Percentiles rank a stretch among this genome's conserved stretches.
phyloP scores from a whole-genome alignment of 2,113 vertebrate genomes.

The Grammomys dolichurus region DNA sequence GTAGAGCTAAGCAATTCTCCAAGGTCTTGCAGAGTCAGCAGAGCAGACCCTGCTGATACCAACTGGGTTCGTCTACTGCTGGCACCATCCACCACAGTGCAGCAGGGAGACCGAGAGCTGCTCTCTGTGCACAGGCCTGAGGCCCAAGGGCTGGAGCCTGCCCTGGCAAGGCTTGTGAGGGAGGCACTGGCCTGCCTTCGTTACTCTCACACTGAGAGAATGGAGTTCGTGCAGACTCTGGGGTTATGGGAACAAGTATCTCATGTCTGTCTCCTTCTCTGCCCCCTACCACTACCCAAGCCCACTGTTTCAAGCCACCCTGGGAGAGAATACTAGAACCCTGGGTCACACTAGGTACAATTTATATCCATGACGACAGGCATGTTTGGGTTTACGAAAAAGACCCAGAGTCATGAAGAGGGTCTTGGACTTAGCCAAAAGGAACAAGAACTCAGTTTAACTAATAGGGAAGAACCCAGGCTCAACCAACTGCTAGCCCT shows the following conservation, averaged over 20 bases:
- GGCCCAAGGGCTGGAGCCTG: rapidly evolving
- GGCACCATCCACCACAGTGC: rapidly evolving
- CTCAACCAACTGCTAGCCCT: not conserved
- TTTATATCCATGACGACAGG: not conserved
- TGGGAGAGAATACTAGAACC: not conserved
- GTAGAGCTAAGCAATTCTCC: not conserved
- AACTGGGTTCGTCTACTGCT: rapidly evolving
- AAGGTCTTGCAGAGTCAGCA: not conserved
- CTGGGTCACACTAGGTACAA: not conserved
- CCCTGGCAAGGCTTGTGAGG: too few species aligned
- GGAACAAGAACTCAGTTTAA: not conserved
- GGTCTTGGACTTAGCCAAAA: not conserved
- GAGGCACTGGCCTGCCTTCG: not conserved
- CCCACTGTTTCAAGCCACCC: not conserved
- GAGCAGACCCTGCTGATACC: rapidly evolving
- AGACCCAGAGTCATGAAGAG: not conserved
- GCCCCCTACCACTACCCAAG: not conserved
- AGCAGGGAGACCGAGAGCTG: rapidly evolving
- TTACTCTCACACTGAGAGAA: not conserved
- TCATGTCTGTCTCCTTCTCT: rapidly evolving
- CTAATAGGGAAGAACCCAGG: not conserved
- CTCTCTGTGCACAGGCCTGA: rapidly evolving
- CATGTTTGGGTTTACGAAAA: not conserved
- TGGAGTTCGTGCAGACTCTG: rapidly evolving
- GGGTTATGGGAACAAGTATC: too few species aligned